Conservation (phyloP, 1,140 invertebrate species). For the Caenorhabditis briggsae region DNA sequence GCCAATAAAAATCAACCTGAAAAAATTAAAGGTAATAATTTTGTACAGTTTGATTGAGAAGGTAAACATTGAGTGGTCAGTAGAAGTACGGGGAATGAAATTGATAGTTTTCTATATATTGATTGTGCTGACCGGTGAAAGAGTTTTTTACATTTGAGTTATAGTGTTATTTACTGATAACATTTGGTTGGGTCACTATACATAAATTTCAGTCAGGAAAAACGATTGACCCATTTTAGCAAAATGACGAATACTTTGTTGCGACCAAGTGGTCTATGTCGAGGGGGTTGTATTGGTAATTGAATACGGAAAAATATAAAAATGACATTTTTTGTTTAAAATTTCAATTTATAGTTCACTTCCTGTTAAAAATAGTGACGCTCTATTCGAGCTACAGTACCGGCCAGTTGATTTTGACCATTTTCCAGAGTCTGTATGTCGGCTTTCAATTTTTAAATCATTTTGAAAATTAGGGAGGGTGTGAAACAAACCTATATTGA, state of each 20-base stretch:
- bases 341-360: too few relatives aligned
- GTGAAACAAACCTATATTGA: too few relatives aligned
- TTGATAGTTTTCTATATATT: background rate
- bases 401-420: too few relatives aligned
- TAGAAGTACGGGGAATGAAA: background rate
- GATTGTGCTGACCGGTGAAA: slow-evolving; percentile 13
- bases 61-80: background rate
- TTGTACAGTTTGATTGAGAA: background rate
- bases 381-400: too few relatives aligned
- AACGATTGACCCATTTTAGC: slow-evolving; percentile 25
- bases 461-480: too few relatives aligned
- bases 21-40: background rate
- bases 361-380: too few relatives aligned
- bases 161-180: slow-evolving; percentile 9
- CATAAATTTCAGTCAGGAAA: background rate
- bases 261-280: background rate
- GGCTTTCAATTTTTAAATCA: too few relatives aligned
- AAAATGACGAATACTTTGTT: too few relatives aligned
- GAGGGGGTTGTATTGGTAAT: background rate
- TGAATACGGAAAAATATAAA: background rate
- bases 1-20: slow-evolving; percentile 32
- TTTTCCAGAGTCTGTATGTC: too few relatives aligned
- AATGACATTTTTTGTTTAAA: too few relatives aligned
- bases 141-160: background rate
- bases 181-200: slow-evolving; percentile 24